These are phyloP conservation scores for Tryphoninae sp. DNA, from an alignment of 2,888 invertebrate species.

Conservation along the genomic window DNA sequence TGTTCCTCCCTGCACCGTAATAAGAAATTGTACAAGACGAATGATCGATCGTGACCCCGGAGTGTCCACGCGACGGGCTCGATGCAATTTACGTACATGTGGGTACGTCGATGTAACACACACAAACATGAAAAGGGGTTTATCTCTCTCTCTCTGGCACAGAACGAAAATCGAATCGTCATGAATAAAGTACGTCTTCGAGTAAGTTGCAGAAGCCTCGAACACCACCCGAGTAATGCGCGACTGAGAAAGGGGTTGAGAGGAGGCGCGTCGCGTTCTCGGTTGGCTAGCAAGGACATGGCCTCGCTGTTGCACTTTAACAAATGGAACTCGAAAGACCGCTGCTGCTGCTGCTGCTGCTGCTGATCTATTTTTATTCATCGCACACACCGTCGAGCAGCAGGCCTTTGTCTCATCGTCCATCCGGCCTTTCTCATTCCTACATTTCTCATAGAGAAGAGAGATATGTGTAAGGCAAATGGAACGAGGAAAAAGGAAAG, in stretches of 20 bases:
- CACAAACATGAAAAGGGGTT: constrained; percentile 10
- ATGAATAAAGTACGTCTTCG: constrained; percentile 59
- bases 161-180: constrained; percentile 62
- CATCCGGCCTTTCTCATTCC: constrained; percentile 38
- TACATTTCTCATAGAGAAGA: constrained; percentile 24
- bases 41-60: constrained; percentile 54
- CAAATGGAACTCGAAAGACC: constrained; percentile 58
- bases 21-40: constrained; percentile 26
- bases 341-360: constrained; percentile 20
- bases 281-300: constrained; percentile 47
- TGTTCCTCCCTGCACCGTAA: not conserved
- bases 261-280: constrained; percentile 43
- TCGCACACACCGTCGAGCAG: constrained; percentile 43
- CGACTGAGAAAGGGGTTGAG: constrained; percentile 24
- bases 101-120: constrained; percentile 12
- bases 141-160: constrained; percentile 4
- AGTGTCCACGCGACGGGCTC: constrained; percentile 7
- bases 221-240: constrained; percentile 32
- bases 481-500: constrained; percentile 4
- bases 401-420: constrained; percentile 59
- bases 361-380: constrained; percentile 57
- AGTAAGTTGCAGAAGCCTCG: constrained; percentile 53
- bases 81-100: not conserved
- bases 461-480: constrained; percentile 29
- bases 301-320: constrained; percentile 60